Conservation (phyloP, 2,797 vertebrate species). For the Anomalospiza imberbis region DNA sequence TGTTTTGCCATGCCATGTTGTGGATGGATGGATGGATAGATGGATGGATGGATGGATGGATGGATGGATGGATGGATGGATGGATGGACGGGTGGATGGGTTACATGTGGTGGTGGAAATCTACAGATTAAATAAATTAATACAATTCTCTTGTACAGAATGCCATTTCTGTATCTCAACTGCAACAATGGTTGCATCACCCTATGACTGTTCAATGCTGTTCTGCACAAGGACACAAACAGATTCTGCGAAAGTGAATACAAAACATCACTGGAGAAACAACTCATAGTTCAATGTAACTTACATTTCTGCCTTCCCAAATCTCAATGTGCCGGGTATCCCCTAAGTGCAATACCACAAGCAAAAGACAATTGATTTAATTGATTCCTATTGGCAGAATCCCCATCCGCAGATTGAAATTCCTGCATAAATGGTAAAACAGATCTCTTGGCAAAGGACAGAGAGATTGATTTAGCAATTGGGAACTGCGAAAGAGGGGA, state of each 20-base stretch:
- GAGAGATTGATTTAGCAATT: slow-evolving; percentile 37
- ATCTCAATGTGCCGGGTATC: background rate
- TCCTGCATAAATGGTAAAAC: slow-evolving; percentile 39
- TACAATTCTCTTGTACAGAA: background rate
- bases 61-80: background rate
- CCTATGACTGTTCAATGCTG: background rate
- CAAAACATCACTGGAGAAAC: background rate
- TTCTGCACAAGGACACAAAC: background rate
- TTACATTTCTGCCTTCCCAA: background rate
- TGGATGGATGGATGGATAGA: background rate
- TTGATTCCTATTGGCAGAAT: slow-evolving; percentile 36
- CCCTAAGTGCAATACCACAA: background rate
- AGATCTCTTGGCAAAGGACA: slow-evolving; percentile 40
- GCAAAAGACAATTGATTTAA: slow-evolving; percentile 11
- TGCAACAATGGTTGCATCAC: background rate
- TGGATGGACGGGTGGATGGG: no score
- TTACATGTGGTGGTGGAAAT: background rate
- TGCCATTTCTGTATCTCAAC: background rate
- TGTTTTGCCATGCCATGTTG: background rate
- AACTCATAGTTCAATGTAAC: background rate
- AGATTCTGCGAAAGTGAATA: background rate
- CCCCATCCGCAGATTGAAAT: background rate
- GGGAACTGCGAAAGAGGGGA: slow-evolving; percentile 9
- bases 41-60: background rate
- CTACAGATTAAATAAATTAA: background rate